Evolutionary conservation across 1,140 invertebrate genomes (phyloP).

Genomic region (Zaprionus capensis): DNA sequence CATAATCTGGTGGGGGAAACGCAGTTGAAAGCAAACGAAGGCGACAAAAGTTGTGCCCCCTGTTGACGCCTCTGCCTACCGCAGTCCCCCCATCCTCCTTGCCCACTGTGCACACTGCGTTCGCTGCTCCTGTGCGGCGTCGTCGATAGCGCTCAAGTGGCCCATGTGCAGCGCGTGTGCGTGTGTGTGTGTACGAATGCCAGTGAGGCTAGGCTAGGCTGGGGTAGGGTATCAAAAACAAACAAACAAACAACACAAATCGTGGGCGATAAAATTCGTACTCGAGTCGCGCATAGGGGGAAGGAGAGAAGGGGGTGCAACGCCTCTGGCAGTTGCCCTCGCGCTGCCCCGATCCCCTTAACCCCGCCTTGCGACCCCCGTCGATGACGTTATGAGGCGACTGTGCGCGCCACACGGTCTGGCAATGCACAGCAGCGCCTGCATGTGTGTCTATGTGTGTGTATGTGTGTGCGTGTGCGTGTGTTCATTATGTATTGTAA

Average conservation of each 20-base stretch:
- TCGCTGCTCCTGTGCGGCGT: neutral
- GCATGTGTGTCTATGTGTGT: constrained; percentile 18
- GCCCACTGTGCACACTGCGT: neutral
- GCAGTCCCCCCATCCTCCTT: neutral
- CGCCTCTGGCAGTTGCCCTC: constrained; percentile 1
- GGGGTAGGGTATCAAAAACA: constrained; percentile 68
- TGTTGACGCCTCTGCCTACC: neutral
- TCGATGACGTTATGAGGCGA: constrained; percentile 66
- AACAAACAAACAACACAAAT: constrained; percentile 67
- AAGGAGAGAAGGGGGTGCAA: neutral
- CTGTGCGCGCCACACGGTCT: constrained; percentile 72
- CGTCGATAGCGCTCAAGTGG: constrained; percentile 47
- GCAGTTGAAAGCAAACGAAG: constrained; percentile 35
- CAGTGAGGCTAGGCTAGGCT: constrained; percentile 36
- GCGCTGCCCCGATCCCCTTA: constrained; percentile 4
- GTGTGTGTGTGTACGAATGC: constrained; percentile 35
- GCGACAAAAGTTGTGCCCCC: constrained; percentile 17
- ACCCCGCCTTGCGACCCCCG: neutral
- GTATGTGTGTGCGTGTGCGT: constrained; percentile 26
- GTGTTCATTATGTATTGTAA: constrained; percentile 71
- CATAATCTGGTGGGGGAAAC: constrained; percentile 19
- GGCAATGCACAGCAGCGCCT: constrained; percentile 55
- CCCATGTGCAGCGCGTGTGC: constrained; percentile 29
- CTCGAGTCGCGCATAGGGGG: constrained; percentile 39
- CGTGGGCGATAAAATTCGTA: constrained; percentile 77